Conservation (phyloP, 2,888 invertebrate genomes). For the Trimorus sp. region DNA sequence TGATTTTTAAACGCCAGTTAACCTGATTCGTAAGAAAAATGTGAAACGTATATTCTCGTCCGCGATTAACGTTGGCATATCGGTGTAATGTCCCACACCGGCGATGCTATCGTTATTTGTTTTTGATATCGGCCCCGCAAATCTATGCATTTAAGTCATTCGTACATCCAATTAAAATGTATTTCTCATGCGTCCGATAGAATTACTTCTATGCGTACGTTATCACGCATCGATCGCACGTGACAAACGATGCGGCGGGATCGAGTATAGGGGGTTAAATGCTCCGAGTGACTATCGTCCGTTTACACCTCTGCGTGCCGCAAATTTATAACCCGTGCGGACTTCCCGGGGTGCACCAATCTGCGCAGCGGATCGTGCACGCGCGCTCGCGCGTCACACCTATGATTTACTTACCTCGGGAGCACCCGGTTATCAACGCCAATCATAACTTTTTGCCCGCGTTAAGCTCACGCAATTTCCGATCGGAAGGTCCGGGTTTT, state of each 20-base stretch:
- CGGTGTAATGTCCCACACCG: constrained; percentile 63
- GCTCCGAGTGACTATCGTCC: constrained; percentile 69
- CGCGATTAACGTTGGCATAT: constrained; percentile 63
- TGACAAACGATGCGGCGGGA: constrained; percentile 67
- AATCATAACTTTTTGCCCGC: constrained; percentile 41
- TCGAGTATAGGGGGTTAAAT: constrained; percentile 67
- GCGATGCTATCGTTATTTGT: constrained; percentile 63
- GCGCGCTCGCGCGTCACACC: constrained; percentile 59
- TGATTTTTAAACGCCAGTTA: constrained; percentile 58
- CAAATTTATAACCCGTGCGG: constrained; percentile 73
- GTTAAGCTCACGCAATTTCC: constrained; percentile 17
- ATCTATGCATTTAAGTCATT: constrained; percentile 64
- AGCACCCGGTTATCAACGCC: constrained; percentile 37
- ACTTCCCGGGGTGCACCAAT: constrained; percentile 61
- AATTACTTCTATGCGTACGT: constrained; percentile 67
- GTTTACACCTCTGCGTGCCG: constrained; percentile 71
- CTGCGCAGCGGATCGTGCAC: constrained; percentile 64
- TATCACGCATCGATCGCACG: constrained; percentile 67
- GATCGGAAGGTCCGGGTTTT: constrained; percentile 21
- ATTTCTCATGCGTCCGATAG: constrained; percentile 64
- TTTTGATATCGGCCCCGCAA: constrained; percentile 64
- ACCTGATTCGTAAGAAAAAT: constrained; percentile 61
- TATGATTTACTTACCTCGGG: constrained; percentile 68
- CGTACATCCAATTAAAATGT: constrained; percentile 67
- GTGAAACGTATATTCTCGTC: constrained; percentile 56